Evolutionary conservation across 2,888 invertebrate species (phyloP), one percentile per base, ranked within the genome.

Genomic region (Napeogenes inachia): DNA sequence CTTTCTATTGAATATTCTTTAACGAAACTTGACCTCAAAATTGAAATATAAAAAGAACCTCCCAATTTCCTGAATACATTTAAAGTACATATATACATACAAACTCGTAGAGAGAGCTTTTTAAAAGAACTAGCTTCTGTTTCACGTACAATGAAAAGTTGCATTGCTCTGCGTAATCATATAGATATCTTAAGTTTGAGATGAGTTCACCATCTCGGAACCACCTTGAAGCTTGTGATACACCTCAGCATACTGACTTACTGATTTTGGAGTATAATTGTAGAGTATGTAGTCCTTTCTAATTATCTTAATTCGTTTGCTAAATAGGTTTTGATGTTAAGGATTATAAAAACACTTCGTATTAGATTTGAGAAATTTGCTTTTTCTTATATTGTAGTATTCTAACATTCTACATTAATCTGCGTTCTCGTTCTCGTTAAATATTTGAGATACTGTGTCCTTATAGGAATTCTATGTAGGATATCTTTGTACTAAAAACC

Each of bases 161-260:
- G 54, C 63, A 38, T 35, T 46, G 57, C 54, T 30, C 33, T 45
- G 54, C 59, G 47, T 33, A 47, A 65, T 65, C 60, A 66, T 59
- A 60, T 60, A 60, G 54, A 64, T 63, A 56, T 59, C 63, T 68
- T 74, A 73, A 68, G 71, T 81, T 85, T 76, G 73, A 74, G 78
- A 86, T 86, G 84, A 85, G 80, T 76, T 75, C 73, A 73, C 68
- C 69, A 73, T 70, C 71, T 71, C 62, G 66, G 68, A 67, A 63
- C 21, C 21, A 21, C 21, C 67, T 66, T n/a, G n/a, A n/a, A n/a
- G n/a, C n/a, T n/a, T 68, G 69, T 68, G 66, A 69, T 74, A 71
- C 69, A 70, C 63, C 63, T 65, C 62, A 60, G 65, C 72, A 75
- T 65, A 54, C 35, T n/a, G 53, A 53, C 59, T 57, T 56, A 60